Percentiles rank a stretch among this genome's conserved stretches.
Conservation (phyloP, 2,113 vertebrate species). For the Bombycilla garrulus region DNA sequence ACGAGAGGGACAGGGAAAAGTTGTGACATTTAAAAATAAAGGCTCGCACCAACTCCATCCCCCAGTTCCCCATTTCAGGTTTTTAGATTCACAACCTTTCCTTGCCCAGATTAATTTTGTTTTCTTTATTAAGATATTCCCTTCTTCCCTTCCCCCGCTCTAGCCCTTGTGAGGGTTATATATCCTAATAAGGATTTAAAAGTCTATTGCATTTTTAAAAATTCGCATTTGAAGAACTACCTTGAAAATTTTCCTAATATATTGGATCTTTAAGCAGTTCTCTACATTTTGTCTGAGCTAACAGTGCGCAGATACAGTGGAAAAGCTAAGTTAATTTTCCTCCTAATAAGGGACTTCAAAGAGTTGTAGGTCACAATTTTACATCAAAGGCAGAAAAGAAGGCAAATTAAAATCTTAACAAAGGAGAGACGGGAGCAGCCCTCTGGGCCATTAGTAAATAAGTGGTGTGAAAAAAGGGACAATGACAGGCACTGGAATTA, state of each 20-base stretch:
- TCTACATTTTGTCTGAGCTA: conserved; percentile 47
- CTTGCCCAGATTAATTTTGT: neutral
- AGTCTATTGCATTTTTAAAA: neutral
- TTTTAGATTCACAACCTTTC: conserved; percentile 19
- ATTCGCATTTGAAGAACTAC: neutral
- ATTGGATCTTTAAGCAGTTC: conserved; percentile 33
- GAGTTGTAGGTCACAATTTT: conserved; percentile 77
- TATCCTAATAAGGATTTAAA: neutral
- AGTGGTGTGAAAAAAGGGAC: conserved; percentile 73
- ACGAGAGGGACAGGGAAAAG: conserved; percentile 2
- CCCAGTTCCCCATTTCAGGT: neutral
- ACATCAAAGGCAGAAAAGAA: conserved; percentile 80
- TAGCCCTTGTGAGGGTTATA: neutral
- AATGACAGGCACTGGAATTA: conserved; percentile 70
- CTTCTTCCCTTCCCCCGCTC: neutral
- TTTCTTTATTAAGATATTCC: conserved; percentile 35
- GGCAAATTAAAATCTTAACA: conserved; percentile 77
- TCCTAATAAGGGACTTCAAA: conserved; percentile 86
- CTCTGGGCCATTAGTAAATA: conserved; percentile 80
- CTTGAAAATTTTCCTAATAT: neutral
- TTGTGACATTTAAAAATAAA: conserved; percentile 45
- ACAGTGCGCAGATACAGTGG: conserved; percentile 64
- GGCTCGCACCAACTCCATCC: neutral
- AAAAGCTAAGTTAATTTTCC: conserved; percentile 72
- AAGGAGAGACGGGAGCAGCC: conserved; percentile 73